A percentile compares a stretch with the other conserved stretches of the same genome.
Evolutionary conservation across 1,140 invertebrate genomes (phyloP).

Genomic region (Mylabris phalerata): DNA sequence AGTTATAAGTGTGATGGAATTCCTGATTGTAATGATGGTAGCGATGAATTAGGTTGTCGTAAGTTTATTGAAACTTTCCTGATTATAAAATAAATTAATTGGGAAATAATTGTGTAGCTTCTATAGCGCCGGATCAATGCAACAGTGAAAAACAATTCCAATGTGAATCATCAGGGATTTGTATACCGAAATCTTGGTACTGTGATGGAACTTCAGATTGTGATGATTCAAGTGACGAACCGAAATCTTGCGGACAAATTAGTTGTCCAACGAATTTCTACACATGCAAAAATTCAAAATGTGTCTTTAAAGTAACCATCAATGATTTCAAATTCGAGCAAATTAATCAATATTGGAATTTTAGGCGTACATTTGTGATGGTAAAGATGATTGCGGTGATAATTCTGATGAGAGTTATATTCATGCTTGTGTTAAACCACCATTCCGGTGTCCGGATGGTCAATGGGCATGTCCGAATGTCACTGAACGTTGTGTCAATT

Average conservation of each 20-base stretch:
- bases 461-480: slow-evolving; percentile 83
- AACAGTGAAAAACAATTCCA: slow-evolving; percentile 85
- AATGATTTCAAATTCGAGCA: no score
- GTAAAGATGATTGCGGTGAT: slow-evolving; percentile 92
- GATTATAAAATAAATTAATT: neutral
- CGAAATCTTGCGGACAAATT: slow-evolving; percentile 70
- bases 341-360: neutral
- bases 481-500: slow-evolving; percentile 67
- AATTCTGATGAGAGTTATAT: slow-evolving; percentile 79
- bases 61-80: slow-evolving; percentile 35
- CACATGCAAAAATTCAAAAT: slow-evolving; percentile 81
- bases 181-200: slow-evolving; percentile 88
- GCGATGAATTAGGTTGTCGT: slow-evolving; percentile 82
- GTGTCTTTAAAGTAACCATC: slow-evolving; percentile 66
- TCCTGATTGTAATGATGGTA: slow-evolving; percentile 84
- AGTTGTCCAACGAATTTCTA: slow-evolving; percentile 71
- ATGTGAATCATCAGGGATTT: slow-evolving; percentile 78
- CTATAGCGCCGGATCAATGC: slow-evolving; percentile 76
- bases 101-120: slow-evolving; percentile 42
- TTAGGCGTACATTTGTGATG: slow-evolving; percentile 87
- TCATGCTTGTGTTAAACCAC: slow-evolving; percentile 69
- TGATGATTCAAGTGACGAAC: slow-evolving; percentile 87
- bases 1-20: slow-evolving; percentile 93
- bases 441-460: slow-evolving; percentile 65
- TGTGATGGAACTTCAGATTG: slow-evolving; percentile 93